phyloP scores from a whole-genome alignment of 1,140 invertebrate genomes.

The Maniola jurtina region DNA sequence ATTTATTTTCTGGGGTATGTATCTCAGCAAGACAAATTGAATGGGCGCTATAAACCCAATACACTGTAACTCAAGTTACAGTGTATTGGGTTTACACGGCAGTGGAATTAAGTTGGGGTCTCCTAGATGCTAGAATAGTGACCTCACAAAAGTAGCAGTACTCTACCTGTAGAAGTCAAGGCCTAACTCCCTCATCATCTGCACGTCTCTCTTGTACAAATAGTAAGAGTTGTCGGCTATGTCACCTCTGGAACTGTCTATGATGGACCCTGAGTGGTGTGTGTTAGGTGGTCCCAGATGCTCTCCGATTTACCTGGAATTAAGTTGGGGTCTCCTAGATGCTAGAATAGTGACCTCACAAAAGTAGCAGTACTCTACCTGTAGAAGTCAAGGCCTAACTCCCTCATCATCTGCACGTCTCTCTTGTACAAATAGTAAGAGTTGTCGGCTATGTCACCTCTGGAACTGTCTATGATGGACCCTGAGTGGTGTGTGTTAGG shows the following conservation, averaged over 20 bases:
- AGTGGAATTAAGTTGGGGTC: no score
- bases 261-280: not conserved
- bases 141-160: no score
- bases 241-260: not conserved
- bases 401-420: not conserved
- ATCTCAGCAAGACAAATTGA: no score
- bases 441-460: not conserved
- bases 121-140: no score
- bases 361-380: not conserved
- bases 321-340: not conserved
- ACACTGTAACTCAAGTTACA: no score
- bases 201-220: not conserved
- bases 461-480: not conserved
- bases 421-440: not conserved
- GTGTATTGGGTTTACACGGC: no score
- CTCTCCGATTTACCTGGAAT: not conserved
- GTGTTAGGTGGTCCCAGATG: conserved; percentile 2
- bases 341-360: no score
- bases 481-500: not conserved
- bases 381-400: not conserved
- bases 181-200: not conserved
- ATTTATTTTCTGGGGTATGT: no score
- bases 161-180: conserved; percentile 1
- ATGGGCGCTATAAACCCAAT: no score
- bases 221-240: not conserved